Evolutionary conservation across 2,113 vertebrate genomes (phyloP), one percentile per base, ranked within the genome.

Genomic region (Pterocles burchelli): DNA sequence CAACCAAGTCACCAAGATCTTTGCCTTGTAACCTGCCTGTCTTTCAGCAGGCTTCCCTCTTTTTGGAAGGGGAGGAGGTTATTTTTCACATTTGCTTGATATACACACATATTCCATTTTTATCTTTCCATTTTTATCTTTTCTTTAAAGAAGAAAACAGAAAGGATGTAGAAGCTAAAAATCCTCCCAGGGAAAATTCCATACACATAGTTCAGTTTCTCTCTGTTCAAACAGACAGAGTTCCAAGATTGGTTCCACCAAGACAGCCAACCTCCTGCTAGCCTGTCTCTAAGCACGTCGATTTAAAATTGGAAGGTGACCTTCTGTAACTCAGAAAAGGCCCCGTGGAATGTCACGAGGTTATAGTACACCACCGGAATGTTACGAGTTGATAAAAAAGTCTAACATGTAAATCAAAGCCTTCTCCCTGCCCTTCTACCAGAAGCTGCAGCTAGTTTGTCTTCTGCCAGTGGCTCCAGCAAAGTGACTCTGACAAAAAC

Each of bases 381-480:
- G 96, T 86, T 89, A 91, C 13, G 1, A 52, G 61, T 57, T 72
- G 15, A 95, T 93, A 88, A 92, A 88, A 97, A 97, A 94, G 97
- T 72, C 74, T 93, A 97, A 97, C 83, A 96, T 94, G 88, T 93
- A 95, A 97, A 98, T 97, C 97, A 98, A 98, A 98, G 97, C 17
- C 63, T 76, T 94, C 90, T 91, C 97, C 70, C 54, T 51, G 31
- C 7, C 46, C 72, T 93, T 90, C 38, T 15, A 97, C 93, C 85
- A 97, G 97, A 97, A 97, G 96, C 91, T 97, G 88, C 97, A 91
- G 97, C 97, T 98, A 98, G 98, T 98, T 98, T 98, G 97, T 97
- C 98, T 97, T 97, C 91, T 98, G 97, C 97, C 98, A 97, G 95
- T 90, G 96, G 96, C 90, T 97, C 96, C 97, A 74, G 96, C 96